A percentile compares a stretch with the other conserved stretches of the same genome.
phyloP scores from a whole-genome alignment of 2,888 invertebrate genomes.

The Ethmia dodecea region DNA sequence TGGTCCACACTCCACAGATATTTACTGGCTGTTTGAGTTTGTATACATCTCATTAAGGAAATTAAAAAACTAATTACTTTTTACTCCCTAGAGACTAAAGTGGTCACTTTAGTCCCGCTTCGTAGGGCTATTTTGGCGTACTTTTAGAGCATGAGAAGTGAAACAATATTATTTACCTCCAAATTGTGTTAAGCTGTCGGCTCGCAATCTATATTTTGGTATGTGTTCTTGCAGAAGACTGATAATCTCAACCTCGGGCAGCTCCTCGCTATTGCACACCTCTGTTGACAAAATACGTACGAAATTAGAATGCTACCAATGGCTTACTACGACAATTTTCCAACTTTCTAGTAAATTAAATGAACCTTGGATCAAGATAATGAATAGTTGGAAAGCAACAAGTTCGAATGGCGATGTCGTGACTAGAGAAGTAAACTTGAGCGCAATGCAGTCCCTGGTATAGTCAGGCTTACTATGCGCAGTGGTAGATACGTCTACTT shows the following conservation, averaged over 20 bases:
- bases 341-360: constrained; percentile 27
- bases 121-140: too few relatives aligned
- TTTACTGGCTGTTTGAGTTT: too few relatives aligned
- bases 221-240: constrained; percentile 96
- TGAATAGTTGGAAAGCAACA: constrained; percentile 43
- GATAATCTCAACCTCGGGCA: constrained; percentile 97
- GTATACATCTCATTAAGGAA: too few relatives aligned
- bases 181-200: constrained; percentile 95
- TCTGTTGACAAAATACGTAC: constrained; percentile 79
- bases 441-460: constrained; percentile 40
- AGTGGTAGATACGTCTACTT: constrained; percentile 37
- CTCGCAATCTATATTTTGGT: constrained; percentile 94
- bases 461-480: constrained; percentile 27
- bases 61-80: too few relatives aligned
- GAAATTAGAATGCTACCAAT: constrained; percentile 10
- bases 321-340: constrained; percentile 14
- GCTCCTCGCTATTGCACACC: constrained; percentile 93
- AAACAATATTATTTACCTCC: constrained; percentile 86
- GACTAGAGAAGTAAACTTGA: constrained; percentile 45
- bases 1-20: too few relatives aligned
- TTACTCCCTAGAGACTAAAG: too few relatives aligned
- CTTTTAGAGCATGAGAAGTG: too few relatives aligned
- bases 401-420: constrained; percentile 44
- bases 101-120: too few relatives aligned
- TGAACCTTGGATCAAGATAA: constrained; percentile 35